Percentiles rank a stretch among this genome's conserved stretches.
phyloP scores from a whole-genome alignment of 2,888 invertebrate species.

The Cartodere bifasciata region DNA sequence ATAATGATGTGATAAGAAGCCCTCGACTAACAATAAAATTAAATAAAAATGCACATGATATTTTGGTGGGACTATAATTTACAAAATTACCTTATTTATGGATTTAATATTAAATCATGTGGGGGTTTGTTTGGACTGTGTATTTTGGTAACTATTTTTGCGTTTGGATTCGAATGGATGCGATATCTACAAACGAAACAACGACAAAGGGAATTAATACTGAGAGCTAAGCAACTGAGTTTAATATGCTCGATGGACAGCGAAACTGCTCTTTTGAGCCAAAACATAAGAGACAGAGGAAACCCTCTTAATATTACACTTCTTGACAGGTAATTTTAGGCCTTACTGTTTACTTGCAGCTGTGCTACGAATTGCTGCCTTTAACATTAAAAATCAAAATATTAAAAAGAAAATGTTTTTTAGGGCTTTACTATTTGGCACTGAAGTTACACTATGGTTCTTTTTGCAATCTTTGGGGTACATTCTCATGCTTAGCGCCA shows the following conservation, averaged over 20 bases:
- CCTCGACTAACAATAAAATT: too few relatives aligned
- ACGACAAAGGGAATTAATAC: conserved; percentile 30
- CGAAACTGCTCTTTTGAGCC: conserved; percentile 33
- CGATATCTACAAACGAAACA: conserved; percentile 37
- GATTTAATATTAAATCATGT: conserved; percentile 41
- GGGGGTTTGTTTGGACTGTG: conserved; percentile 46
- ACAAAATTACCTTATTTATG: conserved; percentile 50
- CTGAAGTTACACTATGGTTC: conserved; percentile 30
- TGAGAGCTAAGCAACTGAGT: conserved; percentile 28
- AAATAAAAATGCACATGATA: conserved; percentile 50
- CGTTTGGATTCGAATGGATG: conserved; percentile 49
- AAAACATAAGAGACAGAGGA: conserved; percentile 19
- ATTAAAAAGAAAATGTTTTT: too few relatives aligned
- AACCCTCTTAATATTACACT: conserved; percentile 26
- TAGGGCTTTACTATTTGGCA: conserved; percentile 26
- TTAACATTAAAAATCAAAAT: too few relatives aligned
- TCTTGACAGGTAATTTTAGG: conserved; percentile 19
- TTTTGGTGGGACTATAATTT: conserved; percentile 55
- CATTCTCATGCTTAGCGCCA: conserved; percentile 59
- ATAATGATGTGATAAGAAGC: too few relatives aligned
- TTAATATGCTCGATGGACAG: conserved; percentile 33
- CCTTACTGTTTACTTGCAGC: conserved; percentile 3
- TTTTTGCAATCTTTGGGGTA: conserved; percentile 44
- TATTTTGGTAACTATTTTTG: conserved; percentile 43
- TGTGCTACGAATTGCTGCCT: not conserved